Conservation (phyloP, 2,797 vertebrate genomes). For the Spatula clypeata region DNA sequence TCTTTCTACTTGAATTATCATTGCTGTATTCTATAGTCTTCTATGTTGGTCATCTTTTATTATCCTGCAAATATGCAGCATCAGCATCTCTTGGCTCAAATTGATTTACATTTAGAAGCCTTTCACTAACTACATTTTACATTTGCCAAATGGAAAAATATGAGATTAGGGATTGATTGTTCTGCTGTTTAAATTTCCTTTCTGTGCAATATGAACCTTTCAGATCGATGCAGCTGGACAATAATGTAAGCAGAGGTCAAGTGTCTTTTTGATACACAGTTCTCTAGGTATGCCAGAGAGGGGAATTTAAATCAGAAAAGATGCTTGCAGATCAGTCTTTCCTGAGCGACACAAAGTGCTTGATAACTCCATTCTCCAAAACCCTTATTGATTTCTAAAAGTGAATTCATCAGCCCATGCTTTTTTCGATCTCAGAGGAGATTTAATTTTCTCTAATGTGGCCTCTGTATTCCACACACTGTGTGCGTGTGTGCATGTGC, state of each 20-base stretch:
- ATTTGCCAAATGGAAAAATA: conserved; percentile 45
- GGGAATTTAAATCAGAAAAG: conserved; percentile 19
- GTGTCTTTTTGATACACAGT: not conserved
- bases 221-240: not conserved
- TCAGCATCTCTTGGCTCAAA: conserved; percentile 43
- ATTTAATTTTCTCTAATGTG: conserved; percentile 72
- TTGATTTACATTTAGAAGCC: conserved; percentile 46
- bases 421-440: conserved; percentile 59
- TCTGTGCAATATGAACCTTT: conserved; percentile 10
- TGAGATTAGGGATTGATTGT: conserved; percentile 50
- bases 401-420: conserved; percentile 29
- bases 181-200: conserved; percentile 9
- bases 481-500: not conserved
- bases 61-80: not conserved
- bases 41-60: not conserved
- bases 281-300: not conserved
- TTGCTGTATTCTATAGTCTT: not conserved
- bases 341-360: not conserved
- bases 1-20: not conserved
- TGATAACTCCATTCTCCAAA: conserved; percentile 52
- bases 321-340: not conserved
- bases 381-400: conserved; percentile 62
- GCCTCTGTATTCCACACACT: conserved; percentile 52
- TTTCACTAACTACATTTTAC: conserved; percentile 23
- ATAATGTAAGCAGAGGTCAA: conserved; percentile 52